phyloP scores from a whole-genome alignment of 2,113 vertebrate species.

The Callithrix jacchus region DNA sequence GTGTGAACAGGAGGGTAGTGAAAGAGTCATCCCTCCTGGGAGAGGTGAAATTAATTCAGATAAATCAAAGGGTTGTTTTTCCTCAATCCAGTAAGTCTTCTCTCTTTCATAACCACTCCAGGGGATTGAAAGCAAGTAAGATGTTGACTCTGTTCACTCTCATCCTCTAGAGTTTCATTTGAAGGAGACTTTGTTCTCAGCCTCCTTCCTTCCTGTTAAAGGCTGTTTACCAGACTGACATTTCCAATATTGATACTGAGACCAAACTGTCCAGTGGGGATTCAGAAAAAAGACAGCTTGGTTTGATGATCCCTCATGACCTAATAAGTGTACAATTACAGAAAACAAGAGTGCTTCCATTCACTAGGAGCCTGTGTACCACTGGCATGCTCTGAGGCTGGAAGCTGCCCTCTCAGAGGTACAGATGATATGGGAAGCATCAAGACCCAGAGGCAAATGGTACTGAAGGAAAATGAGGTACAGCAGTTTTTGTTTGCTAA shows the following conservation, averaged over 20 bases:
- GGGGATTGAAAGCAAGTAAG: conserved; percentile 48
- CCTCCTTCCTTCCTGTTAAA: background rate
- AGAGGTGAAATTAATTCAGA: conserved; percentile 80
- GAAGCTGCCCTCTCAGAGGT: background rate
- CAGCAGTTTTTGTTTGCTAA: background rate
- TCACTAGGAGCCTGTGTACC: background rate
- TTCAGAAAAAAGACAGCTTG: conserved; percentile 26
- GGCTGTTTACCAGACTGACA: conserved; percentile 51
- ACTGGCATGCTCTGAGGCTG: background rate
- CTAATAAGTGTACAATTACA: background rate
- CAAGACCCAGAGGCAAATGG: background rate
- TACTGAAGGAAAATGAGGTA: background rate
- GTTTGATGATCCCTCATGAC: background rate
- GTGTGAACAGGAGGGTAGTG: conserved; percentile 49
- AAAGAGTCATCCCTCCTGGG: conserved; percentile 28
- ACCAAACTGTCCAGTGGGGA: conserved; percentile 28
- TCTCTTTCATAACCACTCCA: conserved; percentile 31
- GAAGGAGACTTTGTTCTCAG: conserved; percentile 59
- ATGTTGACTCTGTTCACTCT: conserved; percentile 33
- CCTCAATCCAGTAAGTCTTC: background rate
- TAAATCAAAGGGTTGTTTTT: conserved; percentile 46
- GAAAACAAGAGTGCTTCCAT: background rate
- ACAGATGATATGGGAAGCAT: background rate
- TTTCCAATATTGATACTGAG: conserved; percentile 52
- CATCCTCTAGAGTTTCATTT: background rate